Percentiles rank a stretch among this genome's conserved stretches.
phyloP scores from a whole-genome alignment of 2,797 vertebrate species.

The Platalea minor region DNA sequence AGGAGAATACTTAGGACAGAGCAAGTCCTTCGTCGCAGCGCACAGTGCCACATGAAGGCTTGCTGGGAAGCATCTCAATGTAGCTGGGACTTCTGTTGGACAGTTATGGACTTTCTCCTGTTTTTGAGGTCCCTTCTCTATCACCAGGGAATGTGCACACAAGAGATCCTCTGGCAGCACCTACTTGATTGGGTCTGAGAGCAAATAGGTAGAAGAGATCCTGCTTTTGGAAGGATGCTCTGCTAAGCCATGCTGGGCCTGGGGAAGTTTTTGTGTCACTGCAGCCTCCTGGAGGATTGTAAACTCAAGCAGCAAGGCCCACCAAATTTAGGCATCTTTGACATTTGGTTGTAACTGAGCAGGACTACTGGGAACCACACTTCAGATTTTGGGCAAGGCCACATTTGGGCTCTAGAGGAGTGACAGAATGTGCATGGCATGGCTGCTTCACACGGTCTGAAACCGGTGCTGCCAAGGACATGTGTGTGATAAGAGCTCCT shows the following conservation, averaged over 20 bases:
- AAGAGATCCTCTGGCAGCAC: background rate
- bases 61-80: rapidly evolving
- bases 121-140: background rate
- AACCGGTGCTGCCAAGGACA: background rate
- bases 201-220: background rate
- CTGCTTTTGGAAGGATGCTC: background rate
- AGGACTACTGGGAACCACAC: background rate
- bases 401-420: background rate
- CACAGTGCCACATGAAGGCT: background rate
- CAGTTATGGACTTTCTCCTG: background rate
- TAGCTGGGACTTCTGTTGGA: background rate
- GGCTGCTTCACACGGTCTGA: background rate
- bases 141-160: background rate
- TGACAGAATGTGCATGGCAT: background rate
- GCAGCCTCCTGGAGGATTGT: background rate
- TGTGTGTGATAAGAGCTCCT: background rate
- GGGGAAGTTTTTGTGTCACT: background rate
- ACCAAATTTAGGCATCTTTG: background rate
- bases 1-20: background rate
- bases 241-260: background rate
- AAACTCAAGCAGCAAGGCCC: background rate
- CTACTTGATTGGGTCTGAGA: background rate
- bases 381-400: background rate
- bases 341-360: background rate
- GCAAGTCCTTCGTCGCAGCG: background rate